Percentiles rank a stretch among this genome's conserved stretches.
Evolutionary conservation across 2,113 vertebrate genomes (phyloP).

Genomic region (Crotalus viridis): DNA sequence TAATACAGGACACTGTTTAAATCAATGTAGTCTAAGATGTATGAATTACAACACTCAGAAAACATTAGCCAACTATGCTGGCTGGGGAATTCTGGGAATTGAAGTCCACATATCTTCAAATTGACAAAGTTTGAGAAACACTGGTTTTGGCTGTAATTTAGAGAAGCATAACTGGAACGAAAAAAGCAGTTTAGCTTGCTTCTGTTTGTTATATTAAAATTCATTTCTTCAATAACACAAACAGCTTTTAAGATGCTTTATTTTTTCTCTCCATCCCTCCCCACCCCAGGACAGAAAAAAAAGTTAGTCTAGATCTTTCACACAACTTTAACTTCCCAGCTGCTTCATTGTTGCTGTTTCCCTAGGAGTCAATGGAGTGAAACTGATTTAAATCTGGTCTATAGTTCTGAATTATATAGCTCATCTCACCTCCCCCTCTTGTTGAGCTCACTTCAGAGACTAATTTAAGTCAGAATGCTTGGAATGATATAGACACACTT

Average conservation of each 20-base stretch:
- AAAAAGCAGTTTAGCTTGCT: neutral
- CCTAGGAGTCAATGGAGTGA: slow-evolving; percentile 13
- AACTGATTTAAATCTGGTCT: slow-evolving; percentile 29
- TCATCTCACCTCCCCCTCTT: slow-evolving; percentile 10
- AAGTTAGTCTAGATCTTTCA: slow-evolving; percentile 24
- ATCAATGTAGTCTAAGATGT: neutral
- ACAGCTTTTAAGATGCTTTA: neutral
- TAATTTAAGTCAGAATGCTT: slow-evolving; percentile 28
- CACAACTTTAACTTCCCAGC: slow-evolving; percentile 29
- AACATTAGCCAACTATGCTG: neutral
- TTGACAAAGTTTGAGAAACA: neutral
- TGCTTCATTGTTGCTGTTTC: neutral
- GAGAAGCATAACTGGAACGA: neutral
- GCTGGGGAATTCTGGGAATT: neutral
- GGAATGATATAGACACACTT: slow-evolving; percentile 26
- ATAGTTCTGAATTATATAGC: slow-evolving; percentile 13
- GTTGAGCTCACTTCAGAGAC: slow-evolving; percentile 28
- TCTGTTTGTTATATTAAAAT: neutral
- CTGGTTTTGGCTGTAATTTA: neutral
- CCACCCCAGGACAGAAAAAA: neutral
- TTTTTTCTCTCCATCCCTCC: neutral
- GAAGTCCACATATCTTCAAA: neutral
- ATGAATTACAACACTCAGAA: neutral
- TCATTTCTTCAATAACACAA: neutral
- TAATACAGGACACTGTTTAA: neutral